These are phyloP conservation scores for Python bivittatus DNA, from an alignment of 2,113 vertebrate genomes.

Conservation along the genomic window DNA sequence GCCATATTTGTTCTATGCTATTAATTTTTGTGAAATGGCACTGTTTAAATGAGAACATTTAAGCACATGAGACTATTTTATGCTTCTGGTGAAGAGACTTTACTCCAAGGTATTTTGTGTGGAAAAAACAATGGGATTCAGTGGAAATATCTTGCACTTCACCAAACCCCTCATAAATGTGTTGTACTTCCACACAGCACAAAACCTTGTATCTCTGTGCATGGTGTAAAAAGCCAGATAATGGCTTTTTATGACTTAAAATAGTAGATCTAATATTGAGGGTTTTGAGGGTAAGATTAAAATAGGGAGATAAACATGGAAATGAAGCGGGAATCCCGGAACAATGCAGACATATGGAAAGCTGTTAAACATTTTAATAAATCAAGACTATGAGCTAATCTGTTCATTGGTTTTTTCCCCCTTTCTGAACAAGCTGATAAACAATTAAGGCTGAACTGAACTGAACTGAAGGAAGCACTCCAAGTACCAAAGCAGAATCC, in stretches of 20 bases:
- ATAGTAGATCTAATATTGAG: not conserved
- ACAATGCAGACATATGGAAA: not conserved
- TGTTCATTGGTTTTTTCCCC: slow-evolving; percentile 6
- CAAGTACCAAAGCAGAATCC: not conserved
- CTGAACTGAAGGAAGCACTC: not conserved
- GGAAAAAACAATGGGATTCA: not conserved
- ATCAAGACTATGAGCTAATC: slow-evolving; percentile 5
- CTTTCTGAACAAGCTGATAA: not conserved
- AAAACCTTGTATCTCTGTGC: not conserved
- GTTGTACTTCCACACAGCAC: not conserved
- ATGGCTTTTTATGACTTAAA: slow-evolving; percentile 7
- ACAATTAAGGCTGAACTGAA: not conserved
- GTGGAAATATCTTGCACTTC: not conserved
- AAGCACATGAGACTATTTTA: not conserved
- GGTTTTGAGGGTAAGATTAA: slow-evolving; percentile 6
- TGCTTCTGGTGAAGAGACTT: not conserved
- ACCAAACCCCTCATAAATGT: no score
- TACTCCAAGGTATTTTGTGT: not conserved
- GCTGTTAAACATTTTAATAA: slow-evolving; percentile 13
- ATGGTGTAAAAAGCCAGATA: not conserved
- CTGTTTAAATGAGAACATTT: not conserved
- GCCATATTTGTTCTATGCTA: not conserved
- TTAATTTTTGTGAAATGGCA: not conserved
- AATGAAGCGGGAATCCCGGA: not conserved
- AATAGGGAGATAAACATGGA: slow-evolving; percentile 3